phyloP scores from a whole-genome alignment of 2,888 invertebrate genomes.

The Panopea generosa region DNA sequence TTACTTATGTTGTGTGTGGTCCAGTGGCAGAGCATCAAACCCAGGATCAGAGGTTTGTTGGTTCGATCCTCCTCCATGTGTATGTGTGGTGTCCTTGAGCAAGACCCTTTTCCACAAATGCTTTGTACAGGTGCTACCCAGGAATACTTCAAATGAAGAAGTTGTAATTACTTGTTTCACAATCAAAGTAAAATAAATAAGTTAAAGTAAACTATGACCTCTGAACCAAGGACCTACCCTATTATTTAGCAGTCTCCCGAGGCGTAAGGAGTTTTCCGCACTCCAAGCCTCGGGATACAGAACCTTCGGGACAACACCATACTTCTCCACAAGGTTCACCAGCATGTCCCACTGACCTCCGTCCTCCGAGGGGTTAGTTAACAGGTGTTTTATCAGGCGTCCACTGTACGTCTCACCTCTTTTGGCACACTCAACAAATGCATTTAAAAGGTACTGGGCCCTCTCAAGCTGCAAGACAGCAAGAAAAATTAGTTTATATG shows the following conservation, averaged over 20 bases:
- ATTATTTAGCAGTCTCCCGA: constrained; percentile 93
- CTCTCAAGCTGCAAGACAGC: constrained; percentile 91
- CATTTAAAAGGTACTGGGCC: constrained; percentile 93
- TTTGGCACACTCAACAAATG: constrained; percentile 91
- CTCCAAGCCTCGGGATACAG: constrained; percentile 94
- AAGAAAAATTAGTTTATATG: no score
- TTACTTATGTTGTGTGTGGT: no score
- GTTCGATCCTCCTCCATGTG: no score
- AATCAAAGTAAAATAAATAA: no score
- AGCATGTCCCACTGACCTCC: constrained; percentile 96
- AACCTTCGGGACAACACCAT: constrained; percentile 95
- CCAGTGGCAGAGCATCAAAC: no score
- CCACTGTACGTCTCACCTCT: constrained; percentile 92
- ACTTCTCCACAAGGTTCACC: constrained; percentile 93
- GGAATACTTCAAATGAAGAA: no score
- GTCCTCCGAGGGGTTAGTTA: constrained; percentile 85
- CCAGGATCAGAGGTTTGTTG: no score
- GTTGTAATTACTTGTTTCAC: no score
- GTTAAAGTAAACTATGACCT: no score
- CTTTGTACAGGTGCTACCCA: no score
- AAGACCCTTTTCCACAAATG: no score
- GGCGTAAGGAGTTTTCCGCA: constrained; percentile 90
- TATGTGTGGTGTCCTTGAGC: no score
- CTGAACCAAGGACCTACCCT: constrained; percentile 91
- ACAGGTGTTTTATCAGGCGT: constrained; percentile 91